Conservation (phyloP, 2,888 invertebrate genomes). For the Sphaerophoria rueppellii region DNA sequence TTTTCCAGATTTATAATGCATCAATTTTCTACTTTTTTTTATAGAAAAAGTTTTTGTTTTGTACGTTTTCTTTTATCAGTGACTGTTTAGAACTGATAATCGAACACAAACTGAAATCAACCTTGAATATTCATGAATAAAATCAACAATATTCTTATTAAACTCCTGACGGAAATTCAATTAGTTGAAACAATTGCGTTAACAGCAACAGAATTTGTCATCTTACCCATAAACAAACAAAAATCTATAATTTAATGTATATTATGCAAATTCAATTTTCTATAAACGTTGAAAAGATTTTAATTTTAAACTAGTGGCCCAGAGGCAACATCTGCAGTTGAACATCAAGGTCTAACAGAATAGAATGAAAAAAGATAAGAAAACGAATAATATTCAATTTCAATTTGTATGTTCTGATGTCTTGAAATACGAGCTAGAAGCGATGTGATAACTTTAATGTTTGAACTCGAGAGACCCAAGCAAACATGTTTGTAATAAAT, state of each 20-base stretch:
- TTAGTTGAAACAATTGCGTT: conserved; percentile 39
- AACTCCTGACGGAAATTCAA: conserved; percentile 39
- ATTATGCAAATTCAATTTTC: conserved; percentile 3
- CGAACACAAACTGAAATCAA: conserved; percentile 1
- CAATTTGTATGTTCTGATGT: not conserved
- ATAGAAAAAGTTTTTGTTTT: too few relatives aligned
- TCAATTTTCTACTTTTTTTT: too few relatives aligned
- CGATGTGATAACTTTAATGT: conserved; percentile 2
- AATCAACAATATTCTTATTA: not conserved
- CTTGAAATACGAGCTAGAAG: conserved; percentile 5
- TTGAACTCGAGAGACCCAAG: not conserved
- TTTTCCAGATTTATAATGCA: too few relatives aligned
- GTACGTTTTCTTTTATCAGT: not conserved
- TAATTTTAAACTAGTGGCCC: conserved; percentile 8
- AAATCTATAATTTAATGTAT: not conserved
- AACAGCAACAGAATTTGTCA: conserved; percentile 23
- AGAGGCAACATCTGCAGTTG: conserved; percentile 18
- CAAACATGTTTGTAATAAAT: conserved; percentile 19
- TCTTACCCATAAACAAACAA: not conserved
- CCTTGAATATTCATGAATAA: conserved; percentile 38
- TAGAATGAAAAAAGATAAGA: not conserved
- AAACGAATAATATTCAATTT: not conserved
- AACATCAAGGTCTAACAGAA: conserved; percentile 20
- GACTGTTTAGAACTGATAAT: not conserved
- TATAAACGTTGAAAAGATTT: conserved; percentile 15